Conservation (phyloP, 2,113 vertebrate species). For the Dendrocopos noguchii region DNA sequence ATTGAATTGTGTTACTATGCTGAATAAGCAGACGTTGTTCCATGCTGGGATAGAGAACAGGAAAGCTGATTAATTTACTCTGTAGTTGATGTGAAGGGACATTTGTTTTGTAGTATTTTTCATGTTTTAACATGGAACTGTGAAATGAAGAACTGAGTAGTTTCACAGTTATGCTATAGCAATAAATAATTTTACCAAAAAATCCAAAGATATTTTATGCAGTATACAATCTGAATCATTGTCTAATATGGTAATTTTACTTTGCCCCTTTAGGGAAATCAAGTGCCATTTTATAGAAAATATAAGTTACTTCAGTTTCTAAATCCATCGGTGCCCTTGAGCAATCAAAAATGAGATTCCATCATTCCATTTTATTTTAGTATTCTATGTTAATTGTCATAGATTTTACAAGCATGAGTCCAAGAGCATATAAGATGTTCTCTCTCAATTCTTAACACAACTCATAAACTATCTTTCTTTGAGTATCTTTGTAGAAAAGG, state of each 20-base stretch:
- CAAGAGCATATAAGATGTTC: neutral
- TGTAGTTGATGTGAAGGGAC: neutral
- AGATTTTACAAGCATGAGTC: neutral
- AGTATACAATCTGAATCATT: neutral
- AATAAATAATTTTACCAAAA: neutral
- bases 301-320: neutral
- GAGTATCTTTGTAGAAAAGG: neutral
- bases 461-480: neutral
- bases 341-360: neutral
- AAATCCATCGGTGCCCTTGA: neutral
- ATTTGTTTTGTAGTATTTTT: constrained; percentile 1
- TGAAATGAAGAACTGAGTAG: neutral
- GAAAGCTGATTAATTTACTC: neutral
- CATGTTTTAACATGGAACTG: neutral
- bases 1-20: neutral
- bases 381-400: neutral
- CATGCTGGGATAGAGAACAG: neutral
- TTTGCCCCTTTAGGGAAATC: constrained; percentile 9
- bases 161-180: neutral
- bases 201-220: neutral
- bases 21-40: neutral
- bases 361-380: neutral
- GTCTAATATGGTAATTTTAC: neutral
- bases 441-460: neutral
- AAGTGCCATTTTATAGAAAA: constrained; percentile 28